Percentiles rank a stretch among this genome's conserved stretches.
These are phyloP conservation scores for Bruchidius siliquastri DNA, from an alignment of 2,888 invertebrate species.

Conservation along the genomic window DNA sequence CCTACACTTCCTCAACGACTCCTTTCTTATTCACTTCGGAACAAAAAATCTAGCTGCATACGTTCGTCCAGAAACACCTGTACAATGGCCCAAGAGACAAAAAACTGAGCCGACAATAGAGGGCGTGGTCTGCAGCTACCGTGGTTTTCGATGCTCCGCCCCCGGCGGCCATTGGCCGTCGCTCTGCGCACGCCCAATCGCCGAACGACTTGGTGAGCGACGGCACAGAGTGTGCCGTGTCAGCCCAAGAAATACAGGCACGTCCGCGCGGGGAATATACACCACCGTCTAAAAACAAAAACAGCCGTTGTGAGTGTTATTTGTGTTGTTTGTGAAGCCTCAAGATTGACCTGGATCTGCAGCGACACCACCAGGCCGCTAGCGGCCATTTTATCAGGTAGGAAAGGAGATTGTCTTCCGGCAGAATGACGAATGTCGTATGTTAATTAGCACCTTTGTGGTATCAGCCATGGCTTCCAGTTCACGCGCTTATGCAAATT, in stretches of 20 bases:
- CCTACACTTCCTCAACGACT: conserved; percentile 20
- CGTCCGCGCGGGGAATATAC: conserved; percentile 17
- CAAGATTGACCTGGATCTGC: conserved; percentile 73
- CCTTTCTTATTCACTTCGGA: conserved; percentile 21
- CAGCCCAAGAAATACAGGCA: conserved; percentile 42
- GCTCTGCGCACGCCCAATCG: conserved; percentile 36
- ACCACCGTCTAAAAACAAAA: conserved; percentile 11
- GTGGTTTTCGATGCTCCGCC: conserved; percentile 32
- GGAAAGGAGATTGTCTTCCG: conserved; percentile 10
- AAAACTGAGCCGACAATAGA: conserved; percentile 48
- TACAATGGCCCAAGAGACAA: conserved; percentile 47
- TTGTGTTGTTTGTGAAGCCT: conserved; percentile 32
- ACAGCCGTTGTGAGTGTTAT: conserved; percentile 1
- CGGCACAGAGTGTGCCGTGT: conserved; percentile 40
- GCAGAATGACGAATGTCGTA: too few relatives aligned
- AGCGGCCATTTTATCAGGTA: conserved; percentile 73
- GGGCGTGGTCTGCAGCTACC: conserved; percentile 34
- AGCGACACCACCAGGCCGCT: conserved; percentile 59
- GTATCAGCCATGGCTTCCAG: background rate
- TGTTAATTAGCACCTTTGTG: background rate
- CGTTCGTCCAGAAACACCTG: conserved; percentile 45
- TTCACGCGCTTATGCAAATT: background rate
- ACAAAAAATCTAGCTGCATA: conserved; percentile 29
- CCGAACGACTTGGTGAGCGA: conserved; percentile 25
- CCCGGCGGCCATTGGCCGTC: conserved; percentile 37